Percentiles rank a stretch among this genome's conserved stretches.
phyloP scores from a whole-genome alignment of 2,888 invertebrate species.

The Frankliniella fusca region DNA sequence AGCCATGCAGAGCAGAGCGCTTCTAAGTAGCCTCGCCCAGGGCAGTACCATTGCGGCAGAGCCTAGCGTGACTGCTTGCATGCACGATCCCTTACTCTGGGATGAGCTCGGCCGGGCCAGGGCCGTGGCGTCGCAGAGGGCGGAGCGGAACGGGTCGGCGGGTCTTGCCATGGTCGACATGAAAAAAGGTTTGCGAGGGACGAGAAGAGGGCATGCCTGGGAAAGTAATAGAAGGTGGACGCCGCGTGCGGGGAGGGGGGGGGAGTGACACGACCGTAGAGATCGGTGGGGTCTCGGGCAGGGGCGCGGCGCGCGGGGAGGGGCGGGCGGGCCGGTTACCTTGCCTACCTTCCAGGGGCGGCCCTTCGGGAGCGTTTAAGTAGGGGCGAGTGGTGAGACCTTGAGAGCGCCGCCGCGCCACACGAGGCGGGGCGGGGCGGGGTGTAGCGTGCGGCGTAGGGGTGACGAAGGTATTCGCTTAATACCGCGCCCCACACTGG shows the following conservation, averaged over 20 bases:
- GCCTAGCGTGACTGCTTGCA: too few relatives aligned
- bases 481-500: background rate
- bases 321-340: background rate
- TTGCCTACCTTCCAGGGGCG: background rate
- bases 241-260: background rate
- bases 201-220: background rate
- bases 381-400: background rate
- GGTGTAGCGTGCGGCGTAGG: background rate
- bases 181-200: background rate
- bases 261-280: background rate
- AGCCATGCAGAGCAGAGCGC: too few relatives aligned
- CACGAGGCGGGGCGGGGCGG: background rate
- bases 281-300: background rate
- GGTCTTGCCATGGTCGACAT: too few relatives aligned
- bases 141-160: too few relatives aligned
- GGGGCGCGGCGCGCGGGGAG: background rate
- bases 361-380: background rate
- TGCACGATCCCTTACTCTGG: too few relatives aligned
- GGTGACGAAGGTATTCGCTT: background rate
- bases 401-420: background rate
- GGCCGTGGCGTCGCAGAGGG: too few relatives aligned
- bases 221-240: background rate
- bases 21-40: too few relatives aligned
- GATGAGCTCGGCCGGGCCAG: too few relatives aligned
- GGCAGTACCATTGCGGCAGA: too few relatives aligned